Base-by-base conservation (phyloP, 2,888 invertebrate genomes). In the Sphaerophoria rueppellii region DNA sequence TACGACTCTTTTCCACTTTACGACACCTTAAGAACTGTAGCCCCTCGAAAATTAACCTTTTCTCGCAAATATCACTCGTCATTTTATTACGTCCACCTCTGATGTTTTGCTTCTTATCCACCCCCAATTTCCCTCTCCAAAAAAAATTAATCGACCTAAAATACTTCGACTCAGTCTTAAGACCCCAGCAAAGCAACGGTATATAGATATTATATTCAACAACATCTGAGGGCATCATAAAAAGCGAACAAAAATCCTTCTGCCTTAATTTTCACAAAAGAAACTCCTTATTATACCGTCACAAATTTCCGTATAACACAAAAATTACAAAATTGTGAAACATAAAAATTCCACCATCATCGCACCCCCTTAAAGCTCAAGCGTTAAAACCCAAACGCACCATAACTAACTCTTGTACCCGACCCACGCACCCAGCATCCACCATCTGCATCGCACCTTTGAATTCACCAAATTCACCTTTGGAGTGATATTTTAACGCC, bases 301-400 rank as follows among this genome's bases (percentile, higher is more conserved):
- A 75, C 75, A 83, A 83, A 80, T 80, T 75, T 83, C 24, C 67
- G 50, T 67, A 63, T 6, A n/a, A 55, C 80, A 57, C 61, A 75
- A 80, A 83, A 83, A 80, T 83, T 83, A 83, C 83, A 80, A 83
- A 83, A 83, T 83, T 83, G 83, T 80, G 60, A 72, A 83, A 80
- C 83, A 83, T 83, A 83, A 83, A 83, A 83, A 83, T 83, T 73
- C 61, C 54, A 61, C 63, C 67, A 57, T 70, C 69, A 69, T 40
- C 24, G 7, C 2, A 34, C 24, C 5, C 16, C n/a, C 14, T 14
- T 34, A 5, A 24, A 4, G 16, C 2, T 57, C 5, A n/a, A 34
- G 61, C 40, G 40, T 40, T 7, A 43, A 35, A 52, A 52, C 37
- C 72, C 58, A 48, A 32, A 34, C 46, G 9, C 48, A 16, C 14